These are phyloP conservation scores for Machimus rusticus DNA, from an alignment of 2,888 invertebrate species.

Conservation along the genomic window DNA sequence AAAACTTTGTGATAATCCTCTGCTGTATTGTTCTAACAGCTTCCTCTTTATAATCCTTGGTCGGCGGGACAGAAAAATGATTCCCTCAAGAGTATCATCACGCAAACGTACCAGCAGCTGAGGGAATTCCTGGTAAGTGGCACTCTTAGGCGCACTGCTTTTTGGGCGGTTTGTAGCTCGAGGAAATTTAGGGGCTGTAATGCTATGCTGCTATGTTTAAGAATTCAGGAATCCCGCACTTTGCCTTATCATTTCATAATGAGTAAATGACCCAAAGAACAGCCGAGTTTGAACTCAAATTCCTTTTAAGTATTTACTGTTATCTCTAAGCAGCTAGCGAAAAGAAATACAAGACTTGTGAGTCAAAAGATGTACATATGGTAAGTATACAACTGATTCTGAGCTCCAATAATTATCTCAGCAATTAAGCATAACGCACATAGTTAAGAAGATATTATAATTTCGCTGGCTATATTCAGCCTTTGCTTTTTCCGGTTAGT, in stretches of 20 bases:
- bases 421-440: neutral
- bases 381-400: too few species aligned
- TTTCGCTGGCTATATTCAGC: neutral
- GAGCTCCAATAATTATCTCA: neutral
- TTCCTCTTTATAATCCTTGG: constrained; percentile 78
- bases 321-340: neutral
- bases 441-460: neutral
- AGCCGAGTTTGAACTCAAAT: neutral
- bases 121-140: constrained; percentile 73
- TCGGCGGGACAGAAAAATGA: constrained; percentile 75
- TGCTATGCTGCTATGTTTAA: too few species aligned
- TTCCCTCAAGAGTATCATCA: constrained; percentile 84
- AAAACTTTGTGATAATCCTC: constrained; percentile 80
- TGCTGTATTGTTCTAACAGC: constrained; percentile 80
- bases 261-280: neutral
- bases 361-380: neutral
- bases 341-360: neutral
- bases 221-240: neutral
- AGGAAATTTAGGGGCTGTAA: neutral
- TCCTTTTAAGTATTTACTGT: too few species aligned
- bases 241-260: neutral
- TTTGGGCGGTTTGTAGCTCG: neutral
- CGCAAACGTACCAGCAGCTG: constrained; percentile 89
- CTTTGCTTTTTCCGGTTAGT: neutral
- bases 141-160: neutral